Evolutionary conservation across 2,113 vertebrate genomes (phyloP).

Genomic region (Psophia crepitans): DNA sequence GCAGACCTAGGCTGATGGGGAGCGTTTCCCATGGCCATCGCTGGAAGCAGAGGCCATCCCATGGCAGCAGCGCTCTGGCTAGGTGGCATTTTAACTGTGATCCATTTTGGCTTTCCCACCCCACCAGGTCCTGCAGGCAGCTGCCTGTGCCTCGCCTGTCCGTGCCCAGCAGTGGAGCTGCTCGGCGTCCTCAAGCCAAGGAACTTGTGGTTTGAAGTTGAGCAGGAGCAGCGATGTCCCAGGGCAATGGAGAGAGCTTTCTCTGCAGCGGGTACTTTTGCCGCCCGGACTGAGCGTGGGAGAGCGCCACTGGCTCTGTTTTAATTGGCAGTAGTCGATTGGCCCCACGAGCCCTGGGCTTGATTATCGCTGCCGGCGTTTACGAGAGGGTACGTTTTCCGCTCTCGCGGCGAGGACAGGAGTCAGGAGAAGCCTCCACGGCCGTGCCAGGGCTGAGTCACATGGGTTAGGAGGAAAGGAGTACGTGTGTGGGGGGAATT

Average conservation of each 20-base stretch:
- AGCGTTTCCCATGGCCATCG: accelerated
- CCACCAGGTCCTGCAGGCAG: accelerated
- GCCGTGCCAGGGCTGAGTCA: conserved; percentile 41
- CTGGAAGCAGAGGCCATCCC: background rate
- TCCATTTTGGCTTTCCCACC: background rate
- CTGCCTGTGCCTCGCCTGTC: background rate
- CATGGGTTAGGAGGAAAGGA: background rate
- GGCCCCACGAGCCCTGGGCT: accelerated
- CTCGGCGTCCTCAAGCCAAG: background rate
- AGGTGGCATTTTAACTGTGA: accelerated
- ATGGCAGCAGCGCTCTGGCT: accelerated
- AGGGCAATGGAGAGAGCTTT: accelerated
- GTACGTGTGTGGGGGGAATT: background rate
- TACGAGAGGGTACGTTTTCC: background rate
- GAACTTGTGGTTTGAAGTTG: background rate
- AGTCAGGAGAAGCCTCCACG: background rate
- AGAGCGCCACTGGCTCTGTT: background rate
- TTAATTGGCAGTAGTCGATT: background rate
- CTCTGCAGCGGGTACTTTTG: background rate
- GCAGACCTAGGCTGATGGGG: background rate
- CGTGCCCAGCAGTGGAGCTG: accelerated
- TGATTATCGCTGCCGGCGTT: accelerated
- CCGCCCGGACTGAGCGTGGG: background rate
- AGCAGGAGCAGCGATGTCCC: accelerated
- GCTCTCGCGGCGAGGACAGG: accelerated